phyloP scores from a whole-genome alignment of 2,797 vertebrate species.

The Emydoidea blandingii region DNA sequence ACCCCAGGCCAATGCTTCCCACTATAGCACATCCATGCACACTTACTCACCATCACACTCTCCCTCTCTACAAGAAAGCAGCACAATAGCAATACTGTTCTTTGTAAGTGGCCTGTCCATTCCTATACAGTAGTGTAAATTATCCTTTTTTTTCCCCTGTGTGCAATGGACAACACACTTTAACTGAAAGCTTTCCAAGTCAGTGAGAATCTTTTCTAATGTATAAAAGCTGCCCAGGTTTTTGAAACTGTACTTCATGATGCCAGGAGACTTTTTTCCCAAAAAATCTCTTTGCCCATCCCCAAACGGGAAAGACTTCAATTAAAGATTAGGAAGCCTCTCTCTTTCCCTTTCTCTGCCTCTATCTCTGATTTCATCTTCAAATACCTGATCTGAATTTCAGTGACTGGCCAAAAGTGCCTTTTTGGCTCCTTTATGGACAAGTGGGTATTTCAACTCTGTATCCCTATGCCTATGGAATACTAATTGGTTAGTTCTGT shows the following conservation, averaged over 20 bases:
- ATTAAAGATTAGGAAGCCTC: neutral
- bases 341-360: neutral
- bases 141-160: neutral
- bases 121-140: neutral
- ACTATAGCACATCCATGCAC: too few species aligned
- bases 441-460: neutral
- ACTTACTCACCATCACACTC: too few species aligned
- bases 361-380: slow-evolving; percentile 2
- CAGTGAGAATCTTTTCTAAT: neutral
- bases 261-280: neutral
- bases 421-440: neutral
- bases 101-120: neutral
- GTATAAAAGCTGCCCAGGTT: neutral
- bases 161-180: neutral
- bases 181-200: neutral
- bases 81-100: neutral
- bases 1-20: too few species aligned
- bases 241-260: neutral
- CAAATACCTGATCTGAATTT: slow-evolving; percentile 53
- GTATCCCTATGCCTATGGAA: slow-evolving; percentile 7
- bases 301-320: neutral
- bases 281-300: neutral
- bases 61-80: neutral
- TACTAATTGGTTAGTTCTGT: neutral
- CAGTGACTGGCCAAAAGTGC: neutral